Conservation (phyloP, 2,113 vertebrate genomes). For the Taurulus bubalis region DNA sequence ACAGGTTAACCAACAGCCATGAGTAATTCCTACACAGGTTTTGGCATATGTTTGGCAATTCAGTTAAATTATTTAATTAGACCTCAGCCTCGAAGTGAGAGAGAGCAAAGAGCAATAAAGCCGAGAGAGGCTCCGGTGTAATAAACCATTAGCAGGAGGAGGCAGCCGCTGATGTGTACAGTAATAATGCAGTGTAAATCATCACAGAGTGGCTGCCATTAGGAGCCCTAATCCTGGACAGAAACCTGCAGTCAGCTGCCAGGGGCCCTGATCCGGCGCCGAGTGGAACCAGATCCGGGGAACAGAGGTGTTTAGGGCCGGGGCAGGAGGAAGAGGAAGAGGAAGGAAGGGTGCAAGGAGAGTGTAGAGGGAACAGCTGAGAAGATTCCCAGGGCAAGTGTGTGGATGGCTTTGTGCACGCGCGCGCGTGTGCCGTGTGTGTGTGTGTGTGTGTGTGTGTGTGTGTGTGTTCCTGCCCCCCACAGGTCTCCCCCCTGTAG, state of each 20-base stretch:
- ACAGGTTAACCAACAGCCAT: slow-evolving; percentile 40
- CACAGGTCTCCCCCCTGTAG: slow-evolving; percentile 76
- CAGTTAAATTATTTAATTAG: slow-evolving; percentile 68
- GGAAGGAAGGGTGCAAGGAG: slow-evolving; percentile 29
- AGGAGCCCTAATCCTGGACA: slow-evolving; percentile 66
- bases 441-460: slow-evolving; percentile 14
- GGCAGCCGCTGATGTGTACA: slow-evolving; percentile 66
- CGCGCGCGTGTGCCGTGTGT: slow-evolving; percentile 15
- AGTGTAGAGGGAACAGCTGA: slow-evolving; percentile 70
- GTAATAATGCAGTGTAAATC: slow-evolving; percentile 79
- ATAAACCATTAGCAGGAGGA: slow-evolving; percentile 73
- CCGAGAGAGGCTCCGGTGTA: slow-evolving; percentile 58
- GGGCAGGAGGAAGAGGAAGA: slow-evolving; percentile 32
- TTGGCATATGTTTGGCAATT: slow-evolving; percentile 66
- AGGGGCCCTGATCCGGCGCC: slow-evolving; percentile 65
- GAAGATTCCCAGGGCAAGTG: slow-evolving; percentile 65
- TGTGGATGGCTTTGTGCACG: not conserved
- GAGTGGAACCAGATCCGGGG: slow-evolving; percentile 73
- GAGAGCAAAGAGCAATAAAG: slow-evolving; percentile 59
- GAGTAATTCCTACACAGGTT: slow-evolving; percentile 53
- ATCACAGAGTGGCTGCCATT: slow-evolving; percentile 75
- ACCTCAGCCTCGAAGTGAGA: slow-evolving; percentile 51
- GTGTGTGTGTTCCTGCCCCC: slow-evolving; percentile 34
- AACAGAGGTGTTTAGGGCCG: slow-evolving; percentile 69
- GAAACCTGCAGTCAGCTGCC: slow-evolving; percentile 74